Evolutionary conservation across 2,888 invertebrate species (phyloP).

Genomic region (Rhingia campestris): DNA sequence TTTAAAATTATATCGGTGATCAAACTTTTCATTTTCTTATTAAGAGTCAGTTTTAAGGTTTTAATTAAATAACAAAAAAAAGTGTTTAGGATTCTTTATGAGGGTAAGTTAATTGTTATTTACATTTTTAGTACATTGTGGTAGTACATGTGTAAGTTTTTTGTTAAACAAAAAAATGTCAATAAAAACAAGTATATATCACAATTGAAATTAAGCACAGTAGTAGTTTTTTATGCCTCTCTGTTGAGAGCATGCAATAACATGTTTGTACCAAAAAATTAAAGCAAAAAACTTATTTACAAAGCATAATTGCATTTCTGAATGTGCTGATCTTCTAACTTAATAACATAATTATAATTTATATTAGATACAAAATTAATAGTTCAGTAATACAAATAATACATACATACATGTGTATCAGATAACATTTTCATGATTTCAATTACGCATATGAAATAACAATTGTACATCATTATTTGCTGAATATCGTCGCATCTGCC

Average conservation of each 20-base stretch:
- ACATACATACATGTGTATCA: neutral
- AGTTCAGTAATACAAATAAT: no score
- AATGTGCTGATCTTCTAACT: conserved; percentile 28
- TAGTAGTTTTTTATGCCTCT: conserved; percentile 53
- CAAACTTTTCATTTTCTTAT: conserved; percentile 68
- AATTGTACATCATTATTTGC: neutral
- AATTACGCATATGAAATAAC: conserved; percentile 16
- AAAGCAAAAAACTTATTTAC: neutral
- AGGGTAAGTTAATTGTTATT: conserved; percentile 64
- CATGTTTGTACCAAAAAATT: conserved; percentile 12
- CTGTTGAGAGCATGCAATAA: conserved; percentile 18
- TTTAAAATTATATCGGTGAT: conserved; percentile 69
- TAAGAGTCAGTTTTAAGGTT: conserved; percentile 63
- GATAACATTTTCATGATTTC: neutral
- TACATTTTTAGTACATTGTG: conserved; percentile 50
- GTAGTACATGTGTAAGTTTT: conserved; percentile 64
- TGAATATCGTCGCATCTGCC: neutral
- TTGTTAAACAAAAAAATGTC: conserved; percentile 43
- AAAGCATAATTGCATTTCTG: conserved; percentile 22
- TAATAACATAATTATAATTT: conserved; percentile 18
- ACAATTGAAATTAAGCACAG: conserved; percentile 60
- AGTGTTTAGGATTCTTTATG: conserved; percentile 60
- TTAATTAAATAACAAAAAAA: conserved; percentile 21
- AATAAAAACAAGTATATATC: conserved; percentile 47
- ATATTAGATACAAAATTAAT: conserved; percentile 2